Conservation (phyloP, 2,113 vertebrate species). For the Cinclus mexicanus region DNA sequence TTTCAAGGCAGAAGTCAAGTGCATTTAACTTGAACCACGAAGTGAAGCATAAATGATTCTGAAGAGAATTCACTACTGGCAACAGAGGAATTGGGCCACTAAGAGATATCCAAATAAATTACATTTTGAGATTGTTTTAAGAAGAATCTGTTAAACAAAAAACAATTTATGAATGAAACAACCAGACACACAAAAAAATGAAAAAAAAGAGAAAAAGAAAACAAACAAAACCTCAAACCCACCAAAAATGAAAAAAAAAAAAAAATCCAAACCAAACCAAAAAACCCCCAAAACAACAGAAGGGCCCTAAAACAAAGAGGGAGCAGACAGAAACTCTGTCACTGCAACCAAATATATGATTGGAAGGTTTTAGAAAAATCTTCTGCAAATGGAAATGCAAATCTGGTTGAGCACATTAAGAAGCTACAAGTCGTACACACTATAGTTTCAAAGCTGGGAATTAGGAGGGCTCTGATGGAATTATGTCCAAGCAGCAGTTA, state of each 20-base stretch:
- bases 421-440: not conserved
- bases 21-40: not conserved
- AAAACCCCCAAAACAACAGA: not conserved
- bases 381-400: not conserved
- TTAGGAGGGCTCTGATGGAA: not conserved
- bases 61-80: not conserved
- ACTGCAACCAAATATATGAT: not conserved
- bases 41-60: not conserved
- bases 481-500: not conserved
- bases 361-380: not conserved
- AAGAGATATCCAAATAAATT: not conserved
- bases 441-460: not conserved
- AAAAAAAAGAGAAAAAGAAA: not conserved
- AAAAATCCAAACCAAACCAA: not conserved
- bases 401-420: not conserved
- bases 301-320: not conserved
- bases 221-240: rapidly evolving
- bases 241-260: not conserved
- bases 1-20: not conserved
- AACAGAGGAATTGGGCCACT: not conserved
- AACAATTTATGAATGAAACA: not conserved
- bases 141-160: not conserved
- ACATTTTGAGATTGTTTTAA: not conserved
- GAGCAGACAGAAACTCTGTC: not conserved
- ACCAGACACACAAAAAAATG: not conserved